phyloP scores from a whole-genome alignment of 2,888 invertebrate genomes.

The Drosophila cognata region DNA sequence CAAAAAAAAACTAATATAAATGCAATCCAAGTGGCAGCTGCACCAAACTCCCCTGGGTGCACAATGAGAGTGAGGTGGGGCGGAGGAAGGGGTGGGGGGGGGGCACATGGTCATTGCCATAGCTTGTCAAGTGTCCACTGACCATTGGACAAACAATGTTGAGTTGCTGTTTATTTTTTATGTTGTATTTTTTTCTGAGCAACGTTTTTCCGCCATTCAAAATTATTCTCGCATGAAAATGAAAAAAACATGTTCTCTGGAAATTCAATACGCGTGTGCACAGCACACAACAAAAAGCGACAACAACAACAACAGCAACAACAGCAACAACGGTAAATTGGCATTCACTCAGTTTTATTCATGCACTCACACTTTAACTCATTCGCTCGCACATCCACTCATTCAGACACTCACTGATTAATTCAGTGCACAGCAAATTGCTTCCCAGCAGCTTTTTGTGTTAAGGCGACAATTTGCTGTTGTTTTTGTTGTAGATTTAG shows the following conservation, averaged over 20 bases:
- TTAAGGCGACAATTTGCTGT: conserved; percentile 42
- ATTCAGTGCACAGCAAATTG: conserved; percentile 66
- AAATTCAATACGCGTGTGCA: conserved; percentile 75
- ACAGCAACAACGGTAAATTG: conserved; percentile 20
- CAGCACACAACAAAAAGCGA: conserved; percentile 18
- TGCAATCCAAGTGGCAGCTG: conserved; percentile 47
- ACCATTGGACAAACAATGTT: conserved; percentile 36
- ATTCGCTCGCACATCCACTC: conserved; percentile 28
- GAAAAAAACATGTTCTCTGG: conserved; percentile 72
- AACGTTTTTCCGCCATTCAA: conserved; percentile 68
- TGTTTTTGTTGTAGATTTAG: conserved; percentile 15
- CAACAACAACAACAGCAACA: conserved; percentile 19
- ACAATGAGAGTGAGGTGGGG: not conserved
- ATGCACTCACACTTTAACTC: conserved; percentile 38
- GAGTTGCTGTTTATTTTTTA: conserved; percentile 31
- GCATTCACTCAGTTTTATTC: conserved; percentile 49
- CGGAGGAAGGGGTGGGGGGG: not conserved
- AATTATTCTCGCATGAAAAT: conserved; percentile 79
- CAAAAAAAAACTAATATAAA: conserved; percentile 25
- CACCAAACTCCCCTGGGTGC: conserved; percentile 25
- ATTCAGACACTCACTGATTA: conserved; percentile 40
- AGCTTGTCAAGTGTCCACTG: conserved; percentile 43
- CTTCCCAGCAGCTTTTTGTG: conserved; percentile 49
- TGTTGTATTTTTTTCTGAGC: conserved; percentile 38
- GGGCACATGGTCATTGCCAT: conserved; percentile 56